Evolutionary conservation across 2,113 vertebrate genomes (phyloP).

Genomic region (Phocoena sinus): DNA sequence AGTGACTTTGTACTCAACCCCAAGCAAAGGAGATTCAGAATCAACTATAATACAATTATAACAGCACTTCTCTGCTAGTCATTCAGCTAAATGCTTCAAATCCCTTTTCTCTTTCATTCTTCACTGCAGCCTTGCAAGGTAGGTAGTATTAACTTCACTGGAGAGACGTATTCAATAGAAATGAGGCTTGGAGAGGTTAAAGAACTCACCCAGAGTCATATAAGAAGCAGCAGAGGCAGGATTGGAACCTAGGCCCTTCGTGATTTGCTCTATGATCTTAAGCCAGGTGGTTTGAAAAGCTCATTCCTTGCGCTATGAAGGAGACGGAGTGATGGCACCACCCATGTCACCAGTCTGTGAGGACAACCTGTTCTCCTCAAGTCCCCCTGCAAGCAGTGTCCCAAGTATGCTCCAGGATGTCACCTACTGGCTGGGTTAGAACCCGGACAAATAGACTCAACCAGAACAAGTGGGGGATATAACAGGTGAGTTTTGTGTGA

Average conservation of each 20-base stretch:
- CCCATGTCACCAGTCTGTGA: accelerated
- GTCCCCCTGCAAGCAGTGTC: neutral
- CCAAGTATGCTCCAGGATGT: neutral
- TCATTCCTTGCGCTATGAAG: neutral
- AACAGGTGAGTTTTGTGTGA: neutral
- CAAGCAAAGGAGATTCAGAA: neutral
- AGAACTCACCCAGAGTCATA: neutral
- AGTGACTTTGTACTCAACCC: neutral
- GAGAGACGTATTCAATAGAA: neutral
- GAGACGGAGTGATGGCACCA: neutral
- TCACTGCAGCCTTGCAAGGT: neutral
- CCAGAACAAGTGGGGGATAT: neutral
- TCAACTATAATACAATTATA: accelerated
- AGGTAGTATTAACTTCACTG: neutral
- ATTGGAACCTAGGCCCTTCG: neutral
- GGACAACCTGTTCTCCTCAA: neutral
- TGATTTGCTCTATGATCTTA: neutral
- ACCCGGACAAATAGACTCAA: accelerated
- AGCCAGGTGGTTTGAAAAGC: accelerated
- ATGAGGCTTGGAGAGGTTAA: neutral
- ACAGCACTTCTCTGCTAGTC: accelerated
- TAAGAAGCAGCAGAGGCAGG: neutral
- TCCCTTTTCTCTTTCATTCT: neutral
- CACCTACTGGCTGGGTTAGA: neutral
- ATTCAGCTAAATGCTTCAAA: neutral